Evolutionary conservation across 2,113 vertebrate genomes (phyloP), one percentile per base, ranked within the genome.

Genomic region (Papio anubis): DNA sequence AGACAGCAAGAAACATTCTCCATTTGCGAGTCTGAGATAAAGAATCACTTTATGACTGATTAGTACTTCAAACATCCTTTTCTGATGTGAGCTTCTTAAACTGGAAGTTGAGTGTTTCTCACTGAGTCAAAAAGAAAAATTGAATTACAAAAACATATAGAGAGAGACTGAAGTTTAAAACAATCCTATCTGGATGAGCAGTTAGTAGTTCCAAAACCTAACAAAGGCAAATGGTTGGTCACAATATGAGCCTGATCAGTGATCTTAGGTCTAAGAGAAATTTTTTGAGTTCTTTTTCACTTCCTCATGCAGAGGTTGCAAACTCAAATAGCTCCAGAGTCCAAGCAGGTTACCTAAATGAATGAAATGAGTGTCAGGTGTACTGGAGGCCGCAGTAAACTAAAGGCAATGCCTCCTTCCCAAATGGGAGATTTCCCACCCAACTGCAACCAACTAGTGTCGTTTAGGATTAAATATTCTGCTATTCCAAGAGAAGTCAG

Each of bases 21-120:
- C 97, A 97, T 97, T 98, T 96, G 94, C 75, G 64, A 95, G 80
- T 90, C 84, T 38, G 93, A 98, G 98, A 98, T 98, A 97, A 94
- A 97, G 83, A 96, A 91, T 80, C 52, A 32, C 94, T 79, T 92
- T 92, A 94, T 96, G 94, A 94, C 68, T 78, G 50, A 98, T 72
- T 85, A 94, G 43, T 93, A 20, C 50, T 90, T 73, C 25, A 72
- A 96, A 92, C 35, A 45, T 82, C 68, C 82, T 73, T 45, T 95
- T 97, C 66, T 93, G 76, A 72, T 45, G 32, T 81, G 27, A 89
- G 35, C 10, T 95, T 79, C 79, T 85, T 78, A 94, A 89, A 23
- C 27, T 76, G 70, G 82, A 93, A 52, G n/a, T 92, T 52, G 52
- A 8, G 2, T 75, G 59, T 80, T 92, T 95, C 64, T 96, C 79